phyloP scores from a whole-genome alignment of 2,113 vertebrate genomes.

The Notothenia rossii region DNA sequence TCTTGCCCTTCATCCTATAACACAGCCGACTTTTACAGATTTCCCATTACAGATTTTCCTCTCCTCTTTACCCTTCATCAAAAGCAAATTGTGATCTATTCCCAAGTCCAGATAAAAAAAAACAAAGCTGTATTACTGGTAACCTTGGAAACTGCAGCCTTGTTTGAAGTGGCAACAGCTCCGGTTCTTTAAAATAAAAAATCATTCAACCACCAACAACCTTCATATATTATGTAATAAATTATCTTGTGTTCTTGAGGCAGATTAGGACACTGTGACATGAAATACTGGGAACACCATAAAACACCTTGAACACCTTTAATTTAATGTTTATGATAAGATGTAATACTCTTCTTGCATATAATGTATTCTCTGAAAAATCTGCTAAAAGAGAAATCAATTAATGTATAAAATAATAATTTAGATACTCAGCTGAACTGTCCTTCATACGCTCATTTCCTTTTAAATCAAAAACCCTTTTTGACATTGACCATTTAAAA shows the following conservation, averaged over 20 bases:
- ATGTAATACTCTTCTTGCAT: not conserved
- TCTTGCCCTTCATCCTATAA: not conserved
- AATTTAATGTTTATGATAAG: not conserved
- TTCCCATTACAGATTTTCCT: constrained; percentile 35
- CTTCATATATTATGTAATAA: constrained; percentile 26
- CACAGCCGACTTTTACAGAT: constrained; percentile 28
- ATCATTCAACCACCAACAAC: constrained; percentile 39
- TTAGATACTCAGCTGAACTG: no score
- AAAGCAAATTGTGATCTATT: constrained; percentile 60
- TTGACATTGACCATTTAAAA: constrained; percentile 30
- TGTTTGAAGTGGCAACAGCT: constrained; percentile 60
- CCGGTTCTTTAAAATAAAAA: constrained; percentile 20
- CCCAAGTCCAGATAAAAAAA: constrained; percentile 32
- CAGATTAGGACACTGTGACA: not conserved
- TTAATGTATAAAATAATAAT: no score
- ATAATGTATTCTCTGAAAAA: no score
- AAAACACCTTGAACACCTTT: not conserved
- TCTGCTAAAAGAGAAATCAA: no score
- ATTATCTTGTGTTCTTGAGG: not conserved
- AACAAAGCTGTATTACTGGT: constrained; percentile 62
- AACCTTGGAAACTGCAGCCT: constrained; percentile 76
- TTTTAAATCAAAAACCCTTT: constrained; percentile 34
- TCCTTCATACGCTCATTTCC: constrained; percentile 18
- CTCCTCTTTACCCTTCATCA: constrained; percentile 37
- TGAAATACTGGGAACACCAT: not conserved